These are phyloP conservation scores for Crocodylus rhombifer DNA, from an alignment of 2,797 vertebrate genomes.

Conservation along the genomic window DNA sequence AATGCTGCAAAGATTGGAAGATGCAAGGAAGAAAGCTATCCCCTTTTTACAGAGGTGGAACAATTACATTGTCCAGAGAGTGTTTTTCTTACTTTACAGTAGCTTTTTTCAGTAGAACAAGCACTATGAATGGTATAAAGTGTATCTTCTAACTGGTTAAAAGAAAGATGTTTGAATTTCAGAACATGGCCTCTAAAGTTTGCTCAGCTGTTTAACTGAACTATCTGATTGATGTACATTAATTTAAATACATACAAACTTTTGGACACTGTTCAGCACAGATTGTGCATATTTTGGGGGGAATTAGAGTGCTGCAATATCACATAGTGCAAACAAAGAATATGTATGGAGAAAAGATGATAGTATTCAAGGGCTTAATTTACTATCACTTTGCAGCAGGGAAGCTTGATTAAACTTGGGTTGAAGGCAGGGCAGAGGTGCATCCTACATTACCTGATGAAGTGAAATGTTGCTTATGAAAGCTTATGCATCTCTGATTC, in stretches of 20 bases:
- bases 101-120: not conserved
- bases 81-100: not conserved
- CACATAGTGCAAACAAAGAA: not conserved
- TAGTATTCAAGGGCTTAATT: not conserved
- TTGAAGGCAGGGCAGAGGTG: too few relatives aligned
- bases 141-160: not conserved
- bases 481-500: too few relatives aligned
- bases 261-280: not conserved
- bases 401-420: too few relatives aligned
- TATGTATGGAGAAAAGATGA: not conserved
- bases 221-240: not conserved
- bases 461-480: too few relatives aligned
- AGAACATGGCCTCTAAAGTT: not conserved
- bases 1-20: not conserved
- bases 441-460: too few relatives aligned
- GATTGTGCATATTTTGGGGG: not conserved
- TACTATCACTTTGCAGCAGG: not conserved
- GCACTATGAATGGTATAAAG: too few relatives aligned
- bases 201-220: not conserved
- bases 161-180: not conserved
- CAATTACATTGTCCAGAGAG: not conserved
- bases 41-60: not conserved
- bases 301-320: not conserved
- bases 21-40: rapidly evolving
- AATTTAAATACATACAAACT: not conserved